phyloP scores from a whole-genome alignment of 2,888 invertebrate species.

The Agrochola macilenta region DNA sequence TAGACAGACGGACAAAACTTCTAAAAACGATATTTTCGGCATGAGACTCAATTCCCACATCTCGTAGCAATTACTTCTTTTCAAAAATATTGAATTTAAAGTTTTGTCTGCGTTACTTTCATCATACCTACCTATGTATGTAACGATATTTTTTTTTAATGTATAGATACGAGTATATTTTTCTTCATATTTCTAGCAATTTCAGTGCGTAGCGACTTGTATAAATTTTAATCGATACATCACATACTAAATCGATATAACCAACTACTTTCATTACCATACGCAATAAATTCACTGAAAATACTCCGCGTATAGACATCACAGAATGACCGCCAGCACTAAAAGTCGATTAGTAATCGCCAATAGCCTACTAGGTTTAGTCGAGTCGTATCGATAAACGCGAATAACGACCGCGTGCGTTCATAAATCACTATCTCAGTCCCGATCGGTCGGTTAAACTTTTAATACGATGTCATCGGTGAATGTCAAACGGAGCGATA shows the following conservation, averaged over 20 bases:
- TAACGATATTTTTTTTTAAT: too few relatives aligned
- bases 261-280: conserved; percentile 14
- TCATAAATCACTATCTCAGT: conserved; percentile 65
- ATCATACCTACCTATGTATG: not conserved
- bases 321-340: conserved; percentile 54
- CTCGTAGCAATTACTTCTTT: too few relatives aligned
- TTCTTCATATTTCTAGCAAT: not conserved
- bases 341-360: conserved; percentile 59
- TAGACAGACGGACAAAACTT: too few relatives aligned
- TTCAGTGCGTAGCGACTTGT: too few relatives aligned
- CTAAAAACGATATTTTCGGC: too few relatives aligned
- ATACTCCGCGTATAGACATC: conserved; percentile 36
- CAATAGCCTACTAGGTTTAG: conserved; percentile 58
- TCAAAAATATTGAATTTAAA: not conserved
- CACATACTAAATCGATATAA: conserved; percentile 13
- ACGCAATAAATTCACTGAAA: conserved; percentile 46
- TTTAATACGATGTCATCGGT: conserved; percentile 70
- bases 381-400: conserved; percentile 62
- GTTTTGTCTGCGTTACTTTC: not conserved
- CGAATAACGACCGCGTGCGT: conserved; percentile 62
- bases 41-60: too few relatives aligned
- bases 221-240: not conserved
- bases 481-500: conserved; percentile 69
- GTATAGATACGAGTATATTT: too few relatives aligned
- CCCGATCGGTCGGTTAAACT: conserved; percentile 67